A percentile compares a stretch with the other conserved stretches of the same genome.
phyloP scores from a whole-genome alignment of 2,113 vertebrate species.

The Megaptera novaeangliae region DNA sequence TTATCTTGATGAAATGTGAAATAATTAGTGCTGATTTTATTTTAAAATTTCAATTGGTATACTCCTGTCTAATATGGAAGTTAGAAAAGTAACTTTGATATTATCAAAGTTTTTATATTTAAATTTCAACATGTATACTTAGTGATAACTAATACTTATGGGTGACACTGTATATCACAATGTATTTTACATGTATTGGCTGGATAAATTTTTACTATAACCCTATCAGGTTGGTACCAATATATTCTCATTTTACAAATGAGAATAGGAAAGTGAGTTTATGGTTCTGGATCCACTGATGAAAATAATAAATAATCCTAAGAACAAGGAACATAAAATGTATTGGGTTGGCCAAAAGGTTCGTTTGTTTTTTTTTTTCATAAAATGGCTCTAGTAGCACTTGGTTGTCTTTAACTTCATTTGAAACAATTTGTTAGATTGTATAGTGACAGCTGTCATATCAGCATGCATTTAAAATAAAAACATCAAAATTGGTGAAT shows the following conservation, averaged over 20 bases:
- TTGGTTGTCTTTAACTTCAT: too few relatives aligned
- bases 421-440: too few relatives aligned
- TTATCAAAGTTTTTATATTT: neutral
- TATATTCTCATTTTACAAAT: neutral
- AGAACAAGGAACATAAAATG: neutral
- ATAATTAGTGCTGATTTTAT: neutral
- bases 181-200: neutral
- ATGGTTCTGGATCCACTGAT: neutral
- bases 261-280: neutral
- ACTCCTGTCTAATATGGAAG: neutral
- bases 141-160: neutral
- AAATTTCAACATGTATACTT: neutral
- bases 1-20: neutral
- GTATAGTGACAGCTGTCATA: too few relatives aligned
- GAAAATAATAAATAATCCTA: neutral
- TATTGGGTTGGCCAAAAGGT: too few relatives aligned
- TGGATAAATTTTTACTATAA: neutral
- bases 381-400: too few relatives aligned
- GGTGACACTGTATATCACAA: neutral
- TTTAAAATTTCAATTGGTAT: neutral
- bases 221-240: neutral
- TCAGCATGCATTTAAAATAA: too few relatives aligned
- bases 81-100: neutral
- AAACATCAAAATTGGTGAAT: too few relatives aligned
- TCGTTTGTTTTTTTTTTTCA: too few relatives aligned